phyloP scores from a whole-genome alignment of 2,797 vertebrate genomes.

The Megaceryle alcyon region DNA sequence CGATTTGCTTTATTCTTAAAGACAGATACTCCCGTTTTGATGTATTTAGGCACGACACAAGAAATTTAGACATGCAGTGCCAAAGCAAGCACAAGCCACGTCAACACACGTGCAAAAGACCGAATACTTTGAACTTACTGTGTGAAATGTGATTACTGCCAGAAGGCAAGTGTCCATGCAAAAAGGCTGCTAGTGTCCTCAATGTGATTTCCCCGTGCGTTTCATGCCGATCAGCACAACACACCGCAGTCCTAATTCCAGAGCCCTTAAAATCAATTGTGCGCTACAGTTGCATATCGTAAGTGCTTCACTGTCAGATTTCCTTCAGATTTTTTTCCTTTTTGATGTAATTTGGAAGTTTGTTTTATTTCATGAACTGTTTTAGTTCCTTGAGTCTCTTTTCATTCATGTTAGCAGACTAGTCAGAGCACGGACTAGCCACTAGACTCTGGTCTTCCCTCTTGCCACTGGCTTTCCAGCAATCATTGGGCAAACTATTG shows the following conservation, averaged over 20 bases:
- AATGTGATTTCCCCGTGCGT: not conserved
- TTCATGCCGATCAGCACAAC: fast-evolving
- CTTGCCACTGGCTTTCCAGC: not conserved
- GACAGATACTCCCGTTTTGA: not conserved
- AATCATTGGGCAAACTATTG: not conserved
- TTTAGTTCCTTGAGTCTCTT: not conserved
- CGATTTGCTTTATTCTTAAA: not conserved
- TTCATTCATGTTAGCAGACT: not conserved
- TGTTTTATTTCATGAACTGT: not conserved
- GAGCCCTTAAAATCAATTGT: not conserved
- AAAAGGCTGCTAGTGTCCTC: not conserved
- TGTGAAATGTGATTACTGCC: not conserved
- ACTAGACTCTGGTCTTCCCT: not conserved
- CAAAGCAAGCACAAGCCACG: not conserved
- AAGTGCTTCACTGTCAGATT: not conserved
- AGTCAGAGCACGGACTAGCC: not conserved
- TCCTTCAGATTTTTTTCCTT: not conserved
- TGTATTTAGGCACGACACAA: not conserved
- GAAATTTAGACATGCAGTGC: not conserved
- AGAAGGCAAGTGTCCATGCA: not conserved
- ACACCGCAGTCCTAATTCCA: not conserved
- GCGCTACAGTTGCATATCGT: not conserved
- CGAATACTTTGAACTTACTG: not conserved
- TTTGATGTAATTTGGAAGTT: not conserved
- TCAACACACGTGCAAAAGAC: not conserved